These are phyloP conservation scores for Adela reaumurella DNA, from an alignment of 2,888 invertebrate genomes.

Conservation along the genomic window DNA sequence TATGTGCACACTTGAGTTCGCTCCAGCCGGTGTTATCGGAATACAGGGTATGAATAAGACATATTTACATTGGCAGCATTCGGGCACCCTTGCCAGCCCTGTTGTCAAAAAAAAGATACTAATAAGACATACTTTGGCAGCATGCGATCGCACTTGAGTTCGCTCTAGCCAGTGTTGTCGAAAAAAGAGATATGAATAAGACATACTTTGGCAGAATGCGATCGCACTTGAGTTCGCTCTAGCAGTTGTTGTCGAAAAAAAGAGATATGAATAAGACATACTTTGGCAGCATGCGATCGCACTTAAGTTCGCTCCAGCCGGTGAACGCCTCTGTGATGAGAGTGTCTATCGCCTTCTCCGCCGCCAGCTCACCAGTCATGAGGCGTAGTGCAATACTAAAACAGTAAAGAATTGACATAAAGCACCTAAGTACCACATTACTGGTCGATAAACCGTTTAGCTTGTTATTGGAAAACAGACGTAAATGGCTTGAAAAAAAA, in stretches of 20 bases:
- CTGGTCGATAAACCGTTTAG: too few relatives aligned
- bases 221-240: neutral
- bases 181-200: neutral
- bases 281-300: slow-evolving; percentile 52
- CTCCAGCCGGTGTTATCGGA: too few relatives aligned
- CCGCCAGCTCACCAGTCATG: slow-evolving; percentile 44
- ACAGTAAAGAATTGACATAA: neutral
- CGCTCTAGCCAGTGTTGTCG: too few relatives aligned
- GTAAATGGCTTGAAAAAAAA: too few relatives aligned
- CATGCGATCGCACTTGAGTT: neutral
- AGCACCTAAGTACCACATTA: neutral
- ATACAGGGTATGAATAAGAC: too few relatives aligned
- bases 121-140: neutral
- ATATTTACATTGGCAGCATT: too few relatives aligned
- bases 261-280: slow-evolving; percentile 14
- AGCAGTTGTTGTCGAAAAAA: too few relatives aligned
- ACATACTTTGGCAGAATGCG: neutral
- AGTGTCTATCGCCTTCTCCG: slow-evolving; percentile 43
- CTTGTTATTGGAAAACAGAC: too few relatives aligned
- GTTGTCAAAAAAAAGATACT: neutral
- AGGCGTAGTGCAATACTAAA: slow-evolving; percentile 49
- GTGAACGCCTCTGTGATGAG: slow-evolving; percentile 42
- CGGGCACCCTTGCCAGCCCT: too few relatives aligned
- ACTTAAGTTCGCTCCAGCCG: slow-evolving; percentile 45
- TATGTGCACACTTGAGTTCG: too few relatives aligned